Conservation (phyloP, 30 jellyfish, hydroid and myxozoan genomes). For the Chironex yamaguchii region DNA sequence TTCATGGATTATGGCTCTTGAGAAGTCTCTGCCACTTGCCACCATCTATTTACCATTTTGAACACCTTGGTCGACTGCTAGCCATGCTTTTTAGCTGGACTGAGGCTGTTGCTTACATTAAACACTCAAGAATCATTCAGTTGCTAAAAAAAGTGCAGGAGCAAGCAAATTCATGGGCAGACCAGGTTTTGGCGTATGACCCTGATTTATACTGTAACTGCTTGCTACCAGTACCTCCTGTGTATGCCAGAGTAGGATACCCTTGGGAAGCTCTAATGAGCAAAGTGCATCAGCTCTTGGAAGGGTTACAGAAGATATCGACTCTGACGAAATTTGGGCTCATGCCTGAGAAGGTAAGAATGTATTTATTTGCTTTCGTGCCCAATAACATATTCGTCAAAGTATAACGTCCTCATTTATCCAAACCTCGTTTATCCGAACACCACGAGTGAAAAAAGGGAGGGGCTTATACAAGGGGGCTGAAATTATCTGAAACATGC, state of each 20-base stretch:
- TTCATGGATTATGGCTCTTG: slow-evolving; percentile 85
- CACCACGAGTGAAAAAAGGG: too few species aligned
- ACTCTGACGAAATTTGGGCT: slow-evolving; percentile 64
- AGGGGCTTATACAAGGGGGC: too few species aligned
- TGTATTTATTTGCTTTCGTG: neutral
- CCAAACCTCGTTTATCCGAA: too few species aligned
- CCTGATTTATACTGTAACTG: slow-evolving; percentile 80
- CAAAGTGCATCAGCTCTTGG: slow-evolving; percentile 76
- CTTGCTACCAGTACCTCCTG: slow-evolving; percentile 87
- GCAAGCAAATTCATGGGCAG: slow-evolving; percentile 85
- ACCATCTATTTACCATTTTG: slow-evolving; percentile 79
- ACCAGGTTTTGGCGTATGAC: slow-evolving; percentile 71
- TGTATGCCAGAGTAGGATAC: slow-evolving; percentile 90
- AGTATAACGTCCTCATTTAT: neutral
- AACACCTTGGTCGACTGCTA: slow-evolving; percentile 80
- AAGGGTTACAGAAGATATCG: slow-evolving; percentile 80
- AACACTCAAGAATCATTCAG: slow-evolving; percentile 56
- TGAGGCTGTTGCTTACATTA: slow-evolving; percentile 78
- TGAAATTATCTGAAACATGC: too few species aligned
- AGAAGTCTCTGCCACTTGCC: slow-evolving; percentile 83
- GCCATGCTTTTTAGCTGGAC: slow-evolving; percentile 91
- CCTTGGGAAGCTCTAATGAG: slow-evolving; percentile 92
- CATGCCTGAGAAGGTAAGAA: slow-evolving; percentile 72
- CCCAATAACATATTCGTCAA: neutral
- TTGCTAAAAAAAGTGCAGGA: slow-evolving; percentile 39